Conservation (phyloP, 2,113 vertebrate species). For the Sigmodon hispidus region DNA sequence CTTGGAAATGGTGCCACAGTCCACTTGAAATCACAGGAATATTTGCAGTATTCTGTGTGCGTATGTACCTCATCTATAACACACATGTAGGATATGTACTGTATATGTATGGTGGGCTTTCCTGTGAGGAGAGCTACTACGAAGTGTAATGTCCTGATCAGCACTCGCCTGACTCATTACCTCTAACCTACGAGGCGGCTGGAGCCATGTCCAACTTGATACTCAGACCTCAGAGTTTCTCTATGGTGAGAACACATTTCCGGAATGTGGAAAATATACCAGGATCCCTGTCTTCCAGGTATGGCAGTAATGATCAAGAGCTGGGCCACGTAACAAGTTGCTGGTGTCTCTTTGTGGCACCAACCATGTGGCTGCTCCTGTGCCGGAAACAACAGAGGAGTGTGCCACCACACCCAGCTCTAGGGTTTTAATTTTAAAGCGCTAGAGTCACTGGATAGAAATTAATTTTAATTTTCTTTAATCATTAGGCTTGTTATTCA, state of each 20-base stretch:
- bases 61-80: background rate
- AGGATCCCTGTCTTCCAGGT: background rate
- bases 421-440: conserved; percentile 53
- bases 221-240: background rate
- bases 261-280: background rate
- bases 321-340: background rate
- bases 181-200: background rate
- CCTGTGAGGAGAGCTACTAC: background rate
- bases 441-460: background rate
- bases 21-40: background rate
- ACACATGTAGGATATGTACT: too few relatives aligned
- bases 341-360: background rate
- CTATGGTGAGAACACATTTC: background rate
- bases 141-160: background rate
- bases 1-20: background rate
- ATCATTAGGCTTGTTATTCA: background rate
- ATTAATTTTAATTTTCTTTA: background rate
- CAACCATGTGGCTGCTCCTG: background rate
- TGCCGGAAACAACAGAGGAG: background rate
- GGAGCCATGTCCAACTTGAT: conserved; percentile 20
- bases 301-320: background rate
- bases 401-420: background rate
- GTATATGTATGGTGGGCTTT: background rate
- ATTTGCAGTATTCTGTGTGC: background rate
- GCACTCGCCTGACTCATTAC: background rate